These are phyloP conservation scores for Ophion costatus DNA, from an alignment of 2,888 invertebrate species.

Conservation along the genomic window DNA sequence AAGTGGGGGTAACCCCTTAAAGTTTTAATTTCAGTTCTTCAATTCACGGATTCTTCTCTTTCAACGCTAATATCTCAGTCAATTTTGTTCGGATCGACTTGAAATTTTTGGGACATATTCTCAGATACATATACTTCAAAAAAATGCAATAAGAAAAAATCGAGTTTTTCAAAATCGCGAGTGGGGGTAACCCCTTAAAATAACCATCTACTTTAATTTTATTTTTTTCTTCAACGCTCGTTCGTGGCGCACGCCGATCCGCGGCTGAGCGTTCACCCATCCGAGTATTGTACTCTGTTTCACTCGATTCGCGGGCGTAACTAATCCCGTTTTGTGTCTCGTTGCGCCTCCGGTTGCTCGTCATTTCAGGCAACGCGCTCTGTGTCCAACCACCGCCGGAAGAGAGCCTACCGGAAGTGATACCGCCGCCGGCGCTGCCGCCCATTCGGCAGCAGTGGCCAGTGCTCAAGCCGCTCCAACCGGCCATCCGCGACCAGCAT, in stretches of 20 bases:
- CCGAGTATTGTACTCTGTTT: background rate
- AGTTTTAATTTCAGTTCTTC: no score
- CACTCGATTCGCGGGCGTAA: background rate
- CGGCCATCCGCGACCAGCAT: constrained; percentile 71
- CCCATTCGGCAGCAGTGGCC: constrained; percentile 75
- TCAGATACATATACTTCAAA: no score
- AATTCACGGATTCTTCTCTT: no score
- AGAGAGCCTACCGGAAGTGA: constrained; percentile 74
- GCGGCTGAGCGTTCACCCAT: background rate
- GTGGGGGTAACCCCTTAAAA: no score
- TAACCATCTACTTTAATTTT: background rate
- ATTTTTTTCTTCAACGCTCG: background rate
- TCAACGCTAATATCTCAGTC: no score
- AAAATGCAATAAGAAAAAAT: no score
- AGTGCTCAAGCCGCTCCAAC: constrained; percentile 71
- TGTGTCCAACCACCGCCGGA: constrained; percentile 84
- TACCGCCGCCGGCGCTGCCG: constrained; percentile 70
- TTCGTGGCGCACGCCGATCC: no score
- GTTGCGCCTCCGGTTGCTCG: background rate
- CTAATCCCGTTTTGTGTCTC: background rate
- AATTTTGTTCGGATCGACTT: no score
- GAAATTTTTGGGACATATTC: no score
- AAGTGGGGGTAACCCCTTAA: no score
- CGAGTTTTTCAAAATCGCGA: no score
- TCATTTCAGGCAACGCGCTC: constrained; percentile 81